A percentile compares a stretch with the other conserved stretches of the same genome.
These are phyloP conservation scores for Carposina sasakii DNA, from an alignment of 1,140 invertebrate species.

Conservation along the genomic window DNA sequence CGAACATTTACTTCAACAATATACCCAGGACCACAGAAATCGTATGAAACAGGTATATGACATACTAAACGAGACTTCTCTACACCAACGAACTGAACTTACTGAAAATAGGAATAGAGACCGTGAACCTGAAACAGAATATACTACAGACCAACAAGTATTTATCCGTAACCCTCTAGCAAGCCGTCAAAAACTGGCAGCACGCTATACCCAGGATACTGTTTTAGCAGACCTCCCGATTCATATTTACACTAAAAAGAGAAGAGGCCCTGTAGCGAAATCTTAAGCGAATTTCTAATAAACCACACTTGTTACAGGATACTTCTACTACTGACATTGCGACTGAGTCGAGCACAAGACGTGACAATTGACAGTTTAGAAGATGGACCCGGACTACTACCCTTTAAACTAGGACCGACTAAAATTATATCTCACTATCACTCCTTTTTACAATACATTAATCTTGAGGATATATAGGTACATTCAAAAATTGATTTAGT, in stretches of 20 bases:
- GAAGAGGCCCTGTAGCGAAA: slow-evolving; percentile 24
- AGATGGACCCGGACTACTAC: slow-evolving; percentile 19
- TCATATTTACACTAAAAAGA: slow-evolving; percentile 26
- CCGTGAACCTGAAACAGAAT: slow-evolving; percentile 24
- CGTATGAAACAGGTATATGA: slow-evolving; percentile 21
- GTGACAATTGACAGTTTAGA: slow-evolving; percentile 13
- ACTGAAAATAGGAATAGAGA: slow-evolving; percentile 22
- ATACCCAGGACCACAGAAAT: slow-evolving; percentile 17
- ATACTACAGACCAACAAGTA: slow-evolving; percentile 21
- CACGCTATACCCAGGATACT: slow-evolving; percentile 23
- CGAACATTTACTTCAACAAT: slow-evolving; percentile 21
- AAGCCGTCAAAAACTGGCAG: slow-evolving; percentile 22
- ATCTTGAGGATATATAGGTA: slow-evolving; percentile 9
- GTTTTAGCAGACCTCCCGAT: slow-evolving; percentile 24
- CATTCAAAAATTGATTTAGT: neutral
- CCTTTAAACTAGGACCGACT: slow-evolving; percentile 18
- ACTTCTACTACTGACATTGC: slow-evolving; percentile 2
- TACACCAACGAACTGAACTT: slow-evolving; percentile 12
- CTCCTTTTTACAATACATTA: slow-evolving; percentile 15
- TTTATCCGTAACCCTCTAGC: slow-evolving; percentile 26
- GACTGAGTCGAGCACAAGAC: neutral
- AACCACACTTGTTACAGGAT: slow-evolving; percentile 21
- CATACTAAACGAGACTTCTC: slow-evolving; percentile 19
- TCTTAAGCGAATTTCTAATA: slow-evolving; percentile 23
- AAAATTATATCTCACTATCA: slow-evolving; percentile 19